phyloP scores from a whole-genome alignment of 1,140 invertebrate species.

The Bacillus rossius region DNA sequence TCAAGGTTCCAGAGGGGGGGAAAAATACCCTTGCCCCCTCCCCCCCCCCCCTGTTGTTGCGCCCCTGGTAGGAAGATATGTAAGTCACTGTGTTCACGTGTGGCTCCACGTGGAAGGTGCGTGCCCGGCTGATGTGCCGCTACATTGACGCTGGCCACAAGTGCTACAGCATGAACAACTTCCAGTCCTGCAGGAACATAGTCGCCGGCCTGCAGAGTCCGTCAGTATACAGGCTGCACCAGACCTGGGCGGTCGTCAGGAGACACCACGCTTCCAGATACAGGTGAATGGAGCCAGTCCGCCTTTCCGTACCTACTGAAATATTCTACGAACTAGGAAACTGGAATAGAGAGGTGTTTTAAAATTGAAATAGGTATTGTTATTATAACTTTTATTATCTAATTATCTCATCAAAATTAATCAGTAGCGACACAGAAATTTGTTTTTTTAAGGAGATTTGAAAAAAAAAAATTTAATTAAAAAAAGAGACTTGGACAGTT shows the following conservation, averaged over 20 bases:
- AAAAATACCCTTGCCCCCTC: too few relatives aligned
- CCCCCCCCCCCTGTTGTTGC: too few relatives aligned
- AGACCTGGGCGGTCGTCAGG: conserved; percentile 46
- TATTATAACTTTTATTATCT: too few relatives aligned
- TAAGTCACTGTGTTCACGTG: not conserved
- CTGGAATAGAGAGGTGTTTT: too few relatives aligned
- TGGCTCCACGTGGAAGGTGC: conserved; percentile 34
- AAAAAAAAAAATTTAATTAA: too few relatives aligned
- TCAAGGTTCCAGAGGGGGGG: too few relatives aligned
- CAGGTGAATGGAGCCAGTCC: conserved; percentile 39
- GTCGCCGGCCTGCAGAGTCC: conserved; percentile 48
- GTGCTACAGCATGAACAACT: conserved; percentile 46
- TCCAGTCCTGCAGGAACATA: conserved; percentile 48
- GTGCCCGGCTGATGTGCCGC: conserved; percentile 45
- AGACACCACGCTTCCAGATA: conserved; percentile 48
- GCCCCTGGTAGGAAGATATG: too few relatives aligned
- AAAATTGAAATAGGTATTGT: too few relatives aligned
- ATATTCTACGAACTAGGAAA: not conserved
- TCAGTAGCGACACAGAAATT: too few relatives aligned
- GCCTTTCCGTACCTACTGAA: not conserved
- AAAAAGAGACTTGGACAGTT: too few relatives aligned
- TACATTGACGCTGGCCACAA: conserved; percentile 49
- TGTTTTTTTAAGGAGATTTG: too few relatives aligned
- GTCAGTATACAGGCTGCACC: conserved; percentile 44
- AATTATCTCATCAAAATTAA: too few relatives aligned